Evolutionary conservation across 2,797 vertebrate genomes (phyloP).

Genomic region (Diceros bicornis): DNA sequence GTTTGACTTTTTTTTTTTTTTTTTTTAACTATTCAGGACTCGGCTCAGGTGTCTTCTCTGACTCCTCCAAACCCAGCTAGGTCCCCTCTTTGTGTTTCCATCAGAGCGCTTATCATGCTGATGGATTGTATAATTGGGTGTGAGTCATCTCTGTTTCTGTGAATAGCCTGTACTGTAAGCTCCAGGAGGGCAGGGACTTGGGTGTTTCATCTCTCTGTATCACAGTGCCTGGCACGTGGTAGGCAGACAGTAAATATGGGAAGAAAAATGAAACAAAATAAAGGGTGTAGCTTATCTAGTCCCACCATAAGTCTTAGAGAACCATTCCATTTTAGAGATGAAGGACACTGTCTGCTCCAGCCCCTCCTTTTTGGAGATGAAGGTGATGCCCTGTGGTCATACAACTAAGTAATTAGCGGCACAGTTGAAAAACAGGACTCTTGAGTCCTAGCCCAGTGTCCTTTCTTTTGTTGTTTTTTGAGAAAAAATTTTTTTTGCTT

Average conservation of each 20-base stretch:
- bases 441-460: neutral
- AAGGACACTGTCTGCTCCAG: neutral
- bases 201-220: neutral
- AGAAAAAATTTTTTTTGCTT: neutral
- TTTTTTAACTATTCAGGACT: neutral
- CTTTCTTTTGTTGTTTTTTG: slow-evolving; percentile 36
- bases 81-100: neutral
- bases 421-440: neutral
- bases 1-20: neutral
- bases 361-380: neutral
- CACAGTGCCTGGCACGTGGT: neutral
- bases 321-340: neutral
- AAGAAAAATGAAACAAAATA: slow-evolving; percentile 34
- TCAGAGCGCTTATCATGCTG: neutral
- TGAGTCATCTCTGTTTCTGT: neutral
- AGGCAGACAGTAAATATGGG: neutral
- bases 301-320: neutral
- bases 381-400: neutral
- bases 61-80: neutral
- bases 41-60: neutral
- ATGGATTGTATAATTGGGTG: neutral
- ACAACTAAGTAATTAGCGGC: neutral
- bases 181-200: neutral
- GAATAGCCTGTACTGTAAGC: neutral
- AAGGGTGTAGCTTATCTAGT: neutral